These are phyloP conservation scores for Calosoma granatense DNA, from an alignment of 1,140 invertebrate genomes.

Conservation along the genomic window DNA sequence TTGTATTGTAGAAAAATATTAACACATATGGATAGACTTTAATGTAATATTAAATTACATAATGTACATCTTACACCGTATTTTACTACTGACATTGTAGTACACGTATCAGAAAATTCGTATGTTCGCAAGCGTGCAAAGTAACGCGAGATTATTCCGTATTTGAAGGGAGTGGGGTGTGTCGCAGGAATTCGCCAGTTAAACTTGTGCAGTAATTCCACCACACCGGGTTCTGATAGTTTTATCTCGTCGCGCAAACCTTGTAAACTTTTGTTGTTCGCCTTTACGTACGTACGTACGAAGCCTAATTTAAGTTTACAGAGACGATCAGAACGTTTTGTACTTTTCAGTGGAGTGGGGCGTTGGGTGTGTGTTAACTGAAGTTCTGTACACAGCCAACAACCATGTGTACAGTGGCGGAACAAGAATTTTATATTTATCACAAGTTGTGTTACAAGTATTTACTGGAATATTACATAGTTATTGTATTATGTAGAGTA, in stretches of 20 bases:
- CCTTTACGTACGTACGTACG: background rate
- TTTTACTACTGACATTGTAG: too few relatives aligned
- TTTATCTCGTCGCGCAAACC: background rate
- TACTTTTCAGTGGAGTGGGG: background rate
- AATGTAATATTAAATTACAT: too few relatives aligned
- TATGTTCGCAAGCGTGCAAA: background rate
- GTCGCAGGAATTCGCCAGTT: background rate
- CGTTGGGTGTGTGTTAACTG: background rate
- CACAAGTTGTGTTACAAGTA: too few relatives aligned
- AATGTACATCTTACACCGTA: too few relatives aligned
- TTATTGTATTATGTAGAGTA: too few relatives aligned
- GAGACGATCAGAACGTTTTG: background rate
- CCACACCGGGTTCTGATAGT: background rate
- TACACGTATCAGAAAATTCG: too few relatives aligned
- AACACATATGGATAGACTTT: too few relatives aligned
- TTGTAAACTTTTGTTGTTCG: slow-evolving; percentile 7
- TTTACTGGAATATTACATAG: too few relatives aligned
- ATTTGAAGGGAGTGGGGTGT: background rate
- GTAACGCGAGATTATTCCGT: background rate
- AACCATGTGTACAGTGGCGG: too few relatives aligned
- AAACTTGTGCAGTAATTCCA: background rate
- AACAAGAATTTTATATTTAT: too few relatives aligned
- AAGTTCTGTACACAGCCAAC: too few relatives aligned
- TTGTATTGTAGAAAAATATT: too few relatives aligned
- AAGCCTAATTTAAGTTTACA: background rate